Base-by-base conservation (phyloP, 1,140 invertebrate genomes). In the Cardiocondyla obscurior region DNA sequence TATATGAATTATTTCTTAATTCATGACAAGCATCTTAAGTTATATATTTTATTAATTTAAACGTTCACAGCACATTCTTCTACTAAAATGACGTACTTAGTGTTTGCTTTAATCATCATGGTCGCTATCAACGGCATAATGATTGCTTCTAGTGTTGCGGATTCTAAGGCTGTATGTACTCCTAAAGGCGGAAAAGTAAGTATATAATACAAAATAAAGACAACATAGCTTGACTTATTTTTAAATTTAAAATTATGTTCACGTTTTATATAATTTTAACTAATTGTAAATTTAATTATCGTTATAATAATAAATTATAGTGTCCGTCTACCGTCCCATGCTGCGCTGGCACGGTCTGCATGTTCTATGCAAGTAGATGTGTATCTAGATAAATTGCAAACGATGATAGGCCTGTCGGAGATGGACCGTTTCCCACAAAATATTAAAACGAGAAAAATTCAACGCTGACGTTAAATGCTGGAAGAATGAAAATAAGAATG, bases 131-230 rank as follows among this genome's bases (percentile, higher is more conserved):
- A 19, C 10, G 22, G 16, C 36, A 10, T 57, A 58, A n/a, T 1
- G 7, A 4, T 22, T 33, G 19, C 22, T 39, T 10, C 49, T 57
- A n/a, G 0, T 42, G 2, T 12, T 14, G 14, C 5, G 12, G 8
- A 39, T 60, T 19, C n/a, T 46, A 2, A 49, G 10, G 3, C 12
- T 10, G 25, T 0, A n/a, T 72, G 69, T 2, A 0, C 6, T 39
- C 33, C 51, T 1, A 42, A 22, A 19, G 33, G 16, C 1, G 51
- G 51, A 28, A 0, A 10, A 0, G 69, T 72, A 55, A 72, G 53
- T 73, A 44, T 42, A 73, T n/a, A n/a, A 44, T 55, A 28, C 14
- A 55, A 42, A 57, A 6, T 57, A 72, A n/a, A n/a, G n/a, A n/a
- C n/a, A n/a, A n/a, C n/a, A n/a, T n/a, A n/a, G n/a, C n/a, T n/a